phyloP scores from a whole-genome alignment of 2,113 vertebrate genomes.

The Istiophorus platypterus region DNA sequence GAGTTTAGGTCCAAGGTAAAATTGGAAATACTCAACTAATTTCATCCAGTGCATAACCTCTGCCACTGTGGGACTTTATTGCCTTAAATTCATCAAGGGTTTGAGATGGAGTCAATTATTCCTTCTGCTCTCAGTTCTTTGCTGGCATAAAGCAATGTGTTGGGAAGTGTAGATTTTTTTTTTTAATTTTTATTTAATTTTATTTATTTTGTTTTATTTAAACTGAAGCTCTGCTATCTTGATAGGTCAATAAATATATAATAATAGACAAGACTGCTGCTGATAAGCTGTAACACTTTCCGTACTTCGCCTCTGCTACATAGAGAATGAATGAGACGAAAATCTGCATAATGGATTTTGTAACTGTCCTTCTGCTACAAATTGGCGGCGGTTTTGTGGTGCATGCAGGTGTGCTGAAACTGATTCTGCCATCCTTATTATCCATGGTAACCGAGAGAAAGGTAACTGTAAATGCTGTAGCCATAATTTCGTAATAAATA shows the following conservation, averaged over 20 bases:
- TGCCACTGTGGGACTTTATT: slow-evolving; percentile 47
- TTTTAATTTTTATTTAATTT: slow-evolving; percentile 9
- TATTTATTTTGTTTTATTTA: neutral
- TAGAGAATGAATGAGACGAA: neutral
- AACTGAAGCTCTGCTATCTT: slow-evolving; percentile 32
- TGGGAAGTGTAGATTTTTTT: slow-evolving; percentile 35
- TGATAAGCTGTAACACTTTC: slow-evolving; percentile 4
- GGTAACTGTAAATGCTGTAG: neutral
- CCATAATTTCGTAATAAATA: slow-evolving; percentile 7
- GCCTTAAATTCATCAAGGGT: slow-evolving; percentile 56
- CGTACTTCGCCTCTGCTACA: neutral
- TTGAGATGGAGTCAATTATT: slow-evolving; percentile 54
- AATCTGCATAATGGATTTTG: slow-evolving; percentile 19
- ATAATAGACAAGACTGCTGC: slow-evolving; percentile 7
- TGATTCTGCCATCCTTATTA: neutral
- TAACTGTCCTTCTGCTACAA: slow-evolving; percentile 12
- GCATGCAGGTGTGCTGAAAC: slow-evolving; percentile 17
- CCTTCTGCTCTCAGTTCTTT: slow-evolving; percentile 27
- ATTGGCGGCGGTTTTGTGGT: neutral
- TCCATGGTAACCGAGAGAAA: slow-evolving; percentile 12
- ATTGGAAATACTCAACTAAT: slow-evolving; percentile 70
- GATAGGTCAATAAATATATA: slow-evolving; percentile 41
- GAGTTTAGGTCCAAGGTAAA: slow-evolving; percentile 53
- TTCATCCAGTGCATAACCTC: slow-evolving; percentile 56
- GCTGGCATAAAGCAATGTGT: neutral